Evolutionary conservation across 2,888 invertebrate genomes (phyloP).

Genomic region (Xestia xanthographa): DNA sequence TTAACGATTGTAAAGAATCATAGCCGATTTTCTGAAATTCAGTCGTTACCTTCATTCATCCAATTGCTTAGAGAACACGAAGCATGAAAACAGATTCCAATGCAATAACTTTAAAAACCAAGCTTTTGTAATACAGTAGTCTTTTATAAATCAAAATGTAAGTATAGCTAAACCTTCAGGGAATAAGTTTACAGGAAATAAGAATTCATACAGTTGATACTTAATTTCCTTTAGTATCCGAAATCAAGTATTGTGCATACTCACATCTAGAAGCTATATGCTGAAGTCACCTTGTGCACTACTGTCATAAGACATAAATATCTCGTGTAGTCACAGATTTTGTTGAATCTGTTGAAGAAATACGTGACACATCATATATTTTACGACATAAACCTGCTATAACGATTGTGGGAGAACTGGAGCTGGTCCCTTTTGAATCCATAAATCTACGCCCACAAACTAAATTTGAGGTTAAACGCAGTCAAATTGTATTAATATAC

Average conservation of each 20-base stretch:
- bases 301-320: background rate
- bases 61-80: background rate
- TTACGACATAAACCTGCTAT: constrained; percentile 13
- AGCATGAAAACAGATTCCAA: background rate
- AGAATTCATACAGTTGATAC: constrained; percentile 22
- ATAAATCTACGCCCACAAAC: constrained; percentile 66
- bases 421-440: constrained; percentile 53
- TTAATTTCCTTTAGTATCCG: constrained; percentile 23
- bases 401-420: constrained; percentile 49
- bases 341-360: background rate
- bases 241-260: background rate
- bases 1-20: background rate
- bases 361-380: constrained; percentile 26
- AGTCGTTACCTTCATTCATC: background rate
- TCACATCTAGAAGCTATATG: constrained; percentile 16
- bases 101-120: background rate
- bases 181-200: constrained; percentile 30
- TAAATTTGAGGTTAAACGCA: constrained; percentile 62
- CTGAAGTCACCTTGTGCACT: background rate
- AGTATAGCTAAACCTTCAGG: background rate
- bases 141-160: background rate
- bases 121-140: background rate
- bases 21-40: background rate
- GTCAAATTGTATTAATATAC: constrained; percentile 60
- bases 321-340: background rate